These are phyloP conservation scores for Coracias cyanogaster DNA, from an alignment of 2,797 vertebrate species.

Conservation along the genomic window DNA sequence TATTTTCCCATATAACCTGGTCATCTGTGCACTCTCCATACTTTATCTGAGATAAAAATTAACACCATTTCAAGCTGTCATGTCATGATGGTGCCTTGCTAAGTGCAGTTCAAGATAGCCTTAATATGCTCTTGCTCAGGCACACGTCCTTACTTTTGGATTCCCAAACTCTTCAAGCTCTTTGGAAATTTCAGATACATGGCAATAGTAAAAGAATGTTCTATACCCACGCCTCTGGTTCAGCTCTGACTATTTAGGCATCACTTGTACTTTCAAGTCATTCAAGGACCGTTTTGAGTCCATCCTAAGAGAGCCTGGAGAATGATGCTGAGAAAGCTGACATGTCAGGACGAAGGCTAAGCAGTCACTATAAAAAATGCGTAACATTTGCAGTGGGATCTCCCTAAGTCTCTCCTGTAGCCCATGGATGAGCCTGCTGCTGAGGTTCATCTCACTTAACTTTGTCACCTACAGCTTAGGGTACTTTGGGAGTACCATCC, in stretches of 20 bases:
- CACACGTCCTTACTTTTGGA: background rate
- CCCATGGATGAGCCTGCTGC: accelerated
- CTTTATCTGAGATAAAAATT: background rate
- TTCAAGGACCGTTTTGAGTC: background rate
- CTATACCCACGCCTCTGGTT: background rate
- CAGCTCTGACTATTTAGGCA: background rate
- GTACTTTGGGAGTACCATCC: background rate
- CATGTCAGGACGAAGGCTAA: background rate
- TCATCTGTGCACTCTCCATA: background rate
- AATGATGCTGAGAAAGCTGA: background rate
- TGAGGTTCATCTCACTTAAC: background rate
- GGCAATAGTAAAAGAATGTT: background rate
- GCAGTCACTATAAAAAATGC: background rate
- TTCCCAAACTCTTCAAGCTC: background rate
- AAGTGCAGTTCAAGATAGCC: accelerated
- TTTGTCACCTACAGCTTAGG: background rate
- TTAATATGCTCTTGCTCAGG: background rate
- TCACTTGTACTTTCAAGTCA: background rate
- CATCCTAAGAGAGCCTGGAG: background rate
- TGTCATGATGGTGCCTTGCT: background rate
- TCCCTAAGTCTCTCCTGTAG: background rate
- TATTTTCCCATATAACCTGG: background rate
- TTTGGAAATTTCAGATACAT: background rate
- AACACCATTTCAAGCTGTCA: background rate
- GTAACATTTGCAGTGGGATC: background rate